Evolutionary conservation across 1,140 invertebrate genomes (phyloP), one percentile per base, ranked within the genome.

Genomic region (Macrobrachium nipponense): DNA sequence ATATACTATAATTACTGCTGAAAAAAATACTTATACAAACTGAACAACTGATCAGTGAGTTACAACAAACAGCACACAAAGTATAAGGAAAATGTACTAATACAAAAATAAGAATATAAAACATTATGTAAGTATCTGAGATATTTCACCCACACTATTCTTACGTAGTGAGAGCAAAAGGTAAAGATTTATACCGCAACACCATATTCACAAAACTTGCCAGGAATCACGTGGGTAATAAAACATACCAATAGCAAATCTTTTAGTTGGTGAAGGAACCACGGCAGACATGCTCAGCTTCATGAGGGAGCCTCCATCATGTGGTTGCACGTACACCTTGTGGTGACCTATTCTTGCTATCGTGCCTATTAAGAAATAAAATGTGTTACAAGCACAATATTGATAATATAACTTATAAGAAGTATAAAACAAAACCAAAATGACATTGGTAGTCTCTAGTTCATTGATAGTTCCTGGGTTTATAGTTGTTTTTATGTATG

Each of bases 301-400:
- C 51, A 84, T 64, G 5, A 87, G 64, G 18, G 18, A n/a, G 12
- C 82, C 82, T n/a, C 77, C 83, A 20, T 84, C 87, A 70, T 82
- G 77, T 18, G 87, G 83, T 15, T 86, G 87, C 17, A 88, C 80
- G 27, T 86, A 82, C 10, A 86, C 79, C 43, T 88, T 88, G 61
- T 88, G 87, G 43, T 82, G 84, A n/a, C 87, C 87, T 70, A 88
- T 88, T 27, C 82, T 76, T 18, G 85, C 82, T 73, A 88, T 83
- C 15, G 87, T 88, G 51, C 87, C 87, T 87, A 70, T 44, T 61
- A 68, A 59, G 14, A n/a, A 17, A 20, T 70, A 2, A 43, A 64
- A 7, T 18, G 0, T 20, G n/a, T 59, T 11, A 44, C 14, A n/a
- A 27, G 72, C 11, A 27, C 7, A n/a, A 11, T 27, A 8, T 17